Conservation (phyloP, 2,797 vertebrate genomes). For the Prunella strophiata region DNA sequence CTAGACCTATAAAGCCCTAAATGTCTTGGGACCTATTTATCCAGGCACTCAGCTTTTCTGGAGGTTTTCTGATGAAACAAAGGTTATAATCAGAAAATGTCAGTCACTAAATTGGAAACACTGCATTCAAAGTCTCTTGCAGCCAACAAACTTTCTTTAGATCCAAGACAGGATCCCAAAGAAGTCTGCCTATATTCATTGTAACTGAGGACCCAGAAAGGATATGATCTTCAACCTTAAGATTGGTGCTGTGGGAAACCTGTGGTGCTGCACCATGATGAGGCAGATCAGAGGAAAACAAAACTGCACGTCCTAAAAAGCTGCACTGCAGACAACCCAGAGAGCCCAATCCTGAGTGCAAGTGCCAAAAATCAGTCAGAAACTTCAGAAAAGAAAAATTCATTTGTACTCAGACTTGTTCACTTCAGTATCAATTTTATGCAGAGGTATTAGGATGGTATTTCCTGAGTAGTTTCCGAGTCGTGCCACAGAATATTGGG, state of each 20-base stretch:
- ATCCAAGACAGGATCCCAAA: not conserved
- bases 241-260: not conserved
- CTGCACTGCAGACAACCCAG: not conserved
- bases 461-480: conserved; percentile 36
- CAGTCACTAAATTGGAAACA: not conserved
- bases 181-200: not conserved
- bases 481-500: conserved; percentile 39
- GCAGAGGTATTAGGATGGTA: conserved; percentile 32
- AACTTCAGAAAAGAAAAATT: not conserved
- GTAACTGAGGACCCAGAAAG: not conserved
- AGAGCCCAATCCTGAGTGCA: not conserved
- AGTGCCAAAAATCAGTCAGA: not conserved
- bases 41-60: not conserved
- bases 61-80: not conserved
- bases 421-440: not conserved
- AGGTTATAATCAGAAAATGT: not conserved
- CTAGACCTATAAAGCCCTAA: conserved; percentile 61
- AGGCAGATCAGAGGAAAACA: not conserved
- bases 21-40: conserved; percentile 9
- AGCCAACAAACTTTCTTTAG: not conserved
- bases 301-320: not conserved
- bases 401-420: not conserved
- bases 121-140: not conserved
- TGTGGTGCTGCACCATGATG: not conserved
- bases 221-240: not conserved